Conservation (phyloP, 2,797 vertebrate species). For the Nannoperca obscura region DNA sequence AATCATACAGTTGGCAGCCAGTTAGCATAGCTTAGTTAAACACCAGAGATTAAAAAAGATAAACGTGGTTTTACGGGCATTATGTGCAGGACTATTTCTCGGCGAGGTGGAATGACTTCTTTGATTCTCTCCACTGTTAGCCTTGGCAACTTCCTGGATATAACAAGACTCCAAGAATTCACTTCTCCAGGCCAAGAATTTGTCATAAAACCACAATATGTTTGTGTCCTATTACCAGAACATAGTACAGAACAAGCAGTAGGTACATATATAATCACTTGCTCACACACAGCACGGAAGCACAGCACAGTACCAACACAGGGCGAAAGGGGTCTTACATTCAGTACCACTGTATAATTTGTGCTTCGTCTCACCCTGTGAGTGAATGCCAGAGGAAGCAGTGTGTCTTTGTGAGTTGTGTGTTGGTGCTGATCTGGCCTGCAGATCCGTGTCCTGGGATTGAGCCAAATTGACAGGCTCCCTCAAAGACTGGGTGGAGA, state of each 20-base stretch:
- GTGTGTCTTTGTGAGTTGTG: slow-evolving; percentile 64
- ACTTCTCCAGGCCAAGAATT: not conserved
- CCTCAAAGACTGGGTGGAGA: slow-evolving; percentile 78
- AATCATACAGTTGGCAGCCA: not conserved
- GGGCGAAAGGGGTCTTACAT: slow-evolving; percentile 3
- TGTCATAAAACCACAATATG: not conserved
- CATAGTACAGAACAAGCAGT: not conserved
- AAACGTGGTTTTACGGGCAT: not conserved
- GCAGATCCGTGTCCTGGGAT: slow-evolving; percentile 43
- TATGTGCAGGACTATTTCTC: not conserved
- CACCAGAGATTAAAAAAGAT: not conserved
- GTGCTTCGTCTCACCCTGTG: slow-evolving; percentile 70
- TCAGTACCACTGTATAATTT: not conserved
- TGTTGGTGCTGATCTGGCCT: slow-evolving; percentile 55
- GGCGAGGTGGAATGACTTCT: not conserved
- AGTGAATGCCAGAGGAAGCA: slow-evolving; percentile 62
- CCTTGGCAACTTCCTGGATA: not conserved
- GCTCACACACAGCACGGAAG: not conserved
- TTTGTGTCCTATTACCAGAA: not conserved
- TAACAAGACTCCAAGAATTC: not conserved
- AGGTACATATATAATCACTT: not conserved
- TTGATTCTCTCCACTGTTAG: too few relatives aligned
- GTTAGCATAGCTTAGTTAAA: not conserved
- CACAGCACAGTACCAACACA: not conserved
- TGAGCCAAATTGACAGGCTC: slow-evolving; percentile 63